phyloP scores from a whole-genome alignment of 2,113 vertebrate species.

The Terrapene triunguis region DNA sequence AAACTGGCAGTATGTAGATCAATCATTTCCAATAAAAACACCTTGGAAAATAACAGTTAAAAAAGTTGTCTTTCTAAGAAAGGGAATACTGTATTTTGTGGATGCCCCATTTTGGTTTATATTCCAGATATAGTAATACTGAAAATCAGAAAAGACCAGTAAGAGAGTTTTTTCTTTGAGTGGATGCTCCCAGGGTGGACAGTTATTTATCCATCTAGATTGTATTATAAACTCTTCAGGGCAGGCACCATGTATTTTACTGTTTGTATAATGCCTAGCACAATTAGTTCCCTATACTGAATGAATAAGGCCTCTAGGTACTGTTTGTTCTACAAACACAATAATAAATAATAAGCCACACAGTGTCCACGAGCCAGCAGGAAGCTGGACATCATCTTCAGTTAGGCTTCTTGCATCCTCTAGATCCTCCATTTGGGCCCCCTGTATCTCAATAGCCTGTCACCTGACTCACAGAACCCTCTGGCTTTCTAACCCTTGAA shows the following conservation, averaged over 20 bases:
- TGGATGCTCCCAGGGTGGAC: not conserved
- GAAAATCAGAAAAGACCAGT: not conserved
- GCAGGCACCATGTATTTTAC: not conserved
- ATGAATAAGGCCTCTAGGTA: not conserved
- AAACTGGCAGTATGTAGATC: slow-evolving; percentile 7
- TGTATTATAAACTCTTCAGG: not conserved
- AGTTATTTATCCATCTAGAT: not conserved
- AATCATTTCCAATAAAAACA: not conserved
- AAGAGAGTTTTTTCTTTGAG: not conserved
- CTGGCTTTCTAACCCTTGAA: not conserved
- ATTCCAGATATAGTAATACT: not conserved
- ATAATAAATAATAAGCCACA: not conserved
- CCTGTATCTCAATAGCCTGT: not conserved
- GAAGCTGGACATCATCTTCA: not conserved
- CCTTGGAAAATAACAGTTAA: slow-evolving; percentile 2
- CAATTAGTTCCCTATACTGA: not conserved
- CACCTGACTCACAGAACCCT: not conserved
- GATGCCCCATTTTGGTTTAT: not conserved
- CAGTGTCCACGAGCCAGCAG: not conserved
- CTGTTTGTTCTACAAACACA: not conserved
- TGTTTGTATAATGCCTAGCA: not conserved
- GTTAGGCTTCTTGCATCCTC: not conserved
- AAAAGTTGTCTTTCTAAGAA: not conserved
- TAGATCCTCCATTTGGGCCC: not conserved
- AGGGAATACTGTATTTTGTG: not conserved